Conservation (phyloP, 2,113 vertebrate genomes). For the Bettongia penicillata region DNA sequence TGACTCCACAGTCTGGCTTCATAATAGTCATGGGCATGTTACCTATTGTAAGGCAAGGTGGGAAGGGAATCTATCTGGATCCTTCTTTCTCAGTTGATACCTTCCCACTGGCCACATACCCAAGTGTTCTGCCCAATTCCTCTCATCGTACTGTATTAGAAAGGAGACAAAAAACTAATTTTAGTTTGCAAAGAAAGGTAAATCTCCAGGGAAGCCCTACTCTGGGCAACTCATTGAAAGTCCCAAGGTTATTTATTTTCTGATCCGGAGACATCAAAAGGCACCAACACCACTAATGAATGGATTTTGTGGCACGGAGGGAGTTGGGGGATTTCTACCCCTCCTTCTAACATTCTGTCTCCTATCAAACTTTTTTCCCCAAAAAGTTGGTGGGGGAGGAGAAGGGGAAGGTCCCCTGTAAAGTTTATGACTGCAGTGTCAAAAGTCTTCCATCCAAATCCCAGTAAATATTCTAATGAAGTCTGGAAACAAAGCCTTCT, state of each 20-base stretch:
- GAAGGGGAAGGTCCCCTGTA: conserved; percentile 88
- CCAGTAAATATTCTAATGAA: conserved; percentile 96
- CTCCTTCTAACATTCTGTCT: conserved; percentile 86
- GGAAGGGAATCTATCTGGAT: not conserved
- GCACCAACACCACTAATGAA: conserved; percentile 81
- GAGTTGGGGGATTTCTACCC: conserved; percentile 74
- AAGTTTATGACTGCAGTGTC: conserved; percentile 95
- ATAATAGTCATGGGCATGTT: not conserved
- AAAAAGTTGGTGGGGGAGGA: conserved; percentile 52
- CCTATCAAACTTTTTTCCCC: conserved; percentile 79
- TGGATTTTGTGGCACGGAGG: conserved; percentile 74
- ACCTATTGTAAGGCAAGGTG: not conserved
- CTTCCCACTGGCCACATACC: not conserved
- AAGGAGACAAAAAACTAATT: not conserved
- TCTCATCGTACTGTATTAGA: not conserved
- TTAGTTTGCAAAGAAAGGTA: conserved; percentile 34
- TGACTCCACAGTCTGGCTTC: not conserved
- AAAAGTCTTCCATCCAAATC: conserved; percentile 94
- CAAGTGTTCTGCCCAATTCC: not conserved
- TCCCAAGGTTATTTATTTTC: conserved; percentile 73
- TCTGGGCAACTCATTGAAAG: conserved; percentile 67
- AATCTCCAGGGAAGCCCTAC: not conserved
- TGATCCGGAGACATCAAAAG: conserved; percentile 70
- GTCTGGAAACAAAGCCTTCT: conserved; percentile 93
- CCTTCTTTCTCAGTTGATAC: not conserved